Base-by-base conservation (phyloP, 2,797 vertebrate species). In the Myripristis jacobus region DNA sequence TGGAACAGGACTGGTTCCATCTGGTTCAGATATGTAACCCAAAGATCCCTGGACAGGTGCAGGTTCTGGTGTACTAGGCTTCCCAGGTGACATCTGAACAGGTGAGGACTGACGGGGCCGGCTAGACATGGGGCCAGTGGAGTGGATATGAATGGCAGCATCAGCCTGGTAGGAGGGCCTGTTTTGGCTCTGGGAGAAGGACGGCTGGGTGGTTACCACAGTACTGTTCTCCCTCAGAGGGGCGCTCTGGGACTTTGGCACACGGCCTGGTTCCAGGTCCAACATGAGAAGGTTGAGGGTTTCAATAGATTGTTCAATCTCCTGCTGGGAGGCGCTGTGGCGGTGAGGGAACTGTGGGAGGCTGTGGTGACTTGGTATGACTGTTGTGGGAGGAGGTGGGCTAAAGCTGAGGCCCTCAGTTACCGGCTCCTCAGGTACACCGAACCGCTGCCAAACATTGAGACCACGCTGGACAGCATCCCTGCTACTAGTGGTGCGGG, bases 291-390 rank as follows among this genome's bases (percentile, higher is more conserved):
- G 94, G 60, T 98, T 97, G 3, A 99, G 96, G 1, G 96, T 93
- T 90, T 99, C 97, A 0, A 99, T 98, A 25, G 98, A 99, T 88
- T 97, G 95, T 81, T 99, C 96, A 0, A 99, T 98, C 92, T 99
- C 98, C 84, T 92, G 93, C 76, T 95, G 96, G 12, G 97, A 99
- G 51, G 96, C 94, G 0, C 94, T 94, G 16, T 92, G 89, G 0
- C 95, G 95, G 67, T 92, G 74, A 0, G 96, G 96, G 74, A 97
- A 98, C 68, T 97, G 96, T 0, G 96, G 96, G 81, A 98, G 95
- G 88, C 95, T 95, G 46, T 96, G 90, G 0, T 97, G 90, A 0
- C 93, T 89, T 59, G 95, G 92, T 67, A 93, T 76, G 1, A 71
- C 47, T 8, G 86, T 50, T 10, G 73, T 58, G 27, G 85, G 55